Evolutionary conservation across 2,888 invertebrate species (phyloP).

Genomic region (Drosophila silvestris): DNA sequence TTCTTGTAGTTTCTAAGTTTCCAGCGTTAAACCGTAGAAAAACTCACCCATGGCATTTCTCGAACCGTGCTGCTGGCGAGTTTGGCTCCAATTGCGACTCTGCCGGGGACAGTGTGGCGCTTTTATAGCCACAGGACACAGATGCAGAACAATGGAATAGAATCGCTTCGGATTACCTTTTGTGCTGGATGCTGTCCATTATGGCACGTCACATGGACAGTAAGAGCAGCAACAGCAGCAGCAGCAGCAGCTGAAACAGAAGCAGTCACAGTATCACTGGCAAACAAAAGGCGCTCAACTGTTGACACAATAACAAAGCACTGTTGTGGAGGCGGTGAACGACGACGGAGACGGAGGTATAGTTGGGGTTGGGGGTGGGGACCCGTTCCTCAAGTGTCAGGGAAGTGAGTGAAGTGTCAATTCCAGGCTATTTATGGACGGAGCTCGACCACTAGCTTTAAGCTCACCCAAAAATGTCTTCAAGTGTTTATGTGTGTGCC

Average conservation of each 20-base stretch:
- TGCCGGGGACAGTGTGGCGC: constrained; percentile 6
- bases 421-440: constrained; percentile 43
- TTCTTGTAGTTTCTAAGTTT: not conserved
- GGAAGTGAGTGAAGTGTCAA: constrained; percentile 27
- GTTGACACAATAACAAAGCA: constrained; percentile 72
- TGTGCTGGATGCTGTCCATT: constrained; percentile 64
- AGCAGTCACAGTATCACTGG: constrained; percentile 13
- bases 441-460: constrained; percentile 22
- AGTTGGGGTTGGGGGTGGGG: not conserved
- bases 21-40: not conserved
- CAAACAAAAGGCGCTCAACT: constrained; percentile 65
- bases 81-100: constrained; percentile 54
- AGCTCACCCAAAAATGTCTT: constrained; percentile 22
- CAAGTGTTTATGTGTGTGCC: constrained; percentile 37
- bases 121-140: constrained; percentile 59
- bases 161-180: constrained; percentile 77
- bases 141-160: constrained; percentile 57
- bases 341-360: not conserved
- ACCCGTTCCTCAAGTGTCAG: constrained; percentile 55
- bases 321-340: not conserved
- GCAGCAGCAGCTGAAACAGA: constrained; percentile 8
- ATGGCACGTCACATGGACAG: constrained; percentile 75
- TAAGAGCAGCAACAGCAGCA: constrained; percentile 3
- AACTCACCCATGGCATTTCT: constrained; percentile 76
- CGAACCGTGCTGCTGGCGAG: constrained; percentile 49